These are phyloP conservation scores for Caenorhabditis afra DNA, from an alignment of 2,888 invertebrate species.

Conservation along the genomic window DNA sequence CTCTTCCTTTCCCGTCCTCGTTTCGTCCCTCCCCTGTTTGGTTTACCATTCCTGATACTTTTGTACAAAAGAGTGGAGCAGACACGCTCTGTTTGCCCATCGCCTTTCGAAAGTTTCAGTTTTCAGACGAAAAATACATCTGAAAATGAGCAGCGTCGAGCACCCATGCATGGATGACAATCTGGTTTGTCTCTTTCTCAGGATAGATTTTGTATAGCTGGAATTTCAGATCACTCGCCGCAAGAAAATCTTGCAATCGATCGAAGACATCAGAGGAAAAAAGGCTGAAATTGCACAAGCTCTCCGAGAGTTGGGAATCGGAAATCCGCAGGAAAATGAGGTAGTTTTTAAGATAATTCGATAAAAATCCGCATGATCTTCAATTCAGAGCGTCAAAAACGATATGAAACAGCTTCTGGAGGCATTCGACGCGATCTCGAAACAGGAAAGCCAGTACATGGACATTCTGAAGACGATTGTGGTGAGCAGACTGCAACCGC, in stretches of 20 bases:
- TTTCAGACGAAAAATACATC: neutral
- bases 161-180: conserved; percentile 49
- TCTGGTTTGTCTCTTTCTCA: conserved; percentile 30
- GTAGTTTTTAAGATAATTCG: conserved; percentile 2
- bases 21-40: neutral
- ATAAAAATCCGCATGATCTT: no score
- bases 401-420: conserved; percentile 69
- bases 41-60: neutral
- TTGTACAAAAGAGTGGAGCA: neutral
- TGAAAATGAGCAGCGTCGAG: conserved; percentile 23
- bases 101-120: neutral
- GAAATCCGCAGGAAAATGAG: conserved; percentile 37
- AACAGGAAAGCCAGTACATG: conserved; percentile 76
- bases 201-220: neutral
- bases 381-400: conserved; percentile 61
- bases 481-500: neutral
- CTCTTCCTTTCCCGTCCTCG: neutral
- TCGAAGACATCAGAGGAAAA: conserved; percentile 65
- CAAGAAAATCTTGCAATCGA: conserved; percentile 59
- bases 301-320: conserved; percentile 46
- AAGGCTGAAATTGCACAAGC: conserved; percentile 62
- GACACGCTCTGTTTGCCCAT: neutral
- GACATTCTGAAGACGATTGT: conserved; percentile 71
- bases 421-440: conserved; percentile 70
- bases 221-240: conserved; percentile 62